Percentiles rank a stretch among this genome's conserved stretches.
These are phyloP conservation scores for Eonycteris spelaea DNA, from an alignment of 2,113 vertebrate species.

Conservation along the genomic window DNA sequence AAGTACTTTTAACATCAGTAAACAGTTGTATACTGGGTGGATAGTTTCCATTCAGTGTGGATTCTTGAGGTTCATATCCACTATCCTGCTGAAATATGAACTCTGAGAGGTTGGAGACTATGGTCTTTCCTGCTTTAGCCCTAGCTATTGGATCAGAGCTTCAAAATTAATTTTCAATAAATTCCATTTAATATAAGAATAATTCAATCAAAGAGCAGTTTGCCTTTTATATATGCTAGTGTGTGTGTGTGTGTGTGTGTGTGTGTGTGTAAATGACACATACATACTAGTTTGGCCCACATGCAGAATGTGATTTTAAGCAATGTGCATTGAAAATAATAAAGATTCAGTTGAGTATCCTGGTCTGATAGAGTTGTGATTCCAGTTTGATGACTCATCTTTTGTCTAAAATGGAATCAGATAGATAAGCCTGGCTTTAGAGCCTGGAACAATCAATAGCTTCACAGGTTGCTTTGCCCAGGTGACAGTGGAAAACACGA, in stretches of 20 bases:
- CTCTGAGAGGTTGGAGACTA: neutral
- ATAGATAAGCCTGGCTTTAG: neutral
- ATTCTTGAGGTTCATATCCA: neutral
- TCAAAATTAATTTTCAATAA: neutral
- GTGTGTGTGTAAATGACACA: neutral
- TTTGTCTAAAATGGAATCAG: neutral
- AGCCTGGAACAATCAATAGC: neutral
- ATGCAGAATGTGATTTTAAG: neutral
- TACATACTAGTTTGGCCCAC: neutral
- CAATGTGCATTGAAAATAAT: neutral
- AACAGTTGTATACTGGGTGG: neutral
- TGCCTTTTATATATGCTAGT: neutral
- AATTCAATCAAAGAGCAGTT: slow-evolving; percentile 2
- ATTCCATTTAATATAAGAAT: neutral
- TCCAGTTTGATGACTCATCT: neutral
- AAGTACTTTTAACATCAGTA: neutral
- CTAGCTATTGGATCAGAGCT: neutral
- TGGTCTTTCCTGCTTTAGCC: neutral
- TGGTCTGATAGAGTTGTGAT: neutral
- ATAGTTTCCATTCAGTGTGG: neutral
- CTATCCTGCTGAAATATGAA: neutral
- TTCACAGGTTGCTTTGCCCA: neutral
- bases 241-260: neutral
- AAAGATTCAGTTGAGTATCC: neutral
- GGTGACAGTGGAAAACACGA: neutral